Percentiles rank a stretch among this genome's conserved stretches.
phyloP scores from a whole-genome alignment of 1,140 invertebrate species.

The Scaptomyza hsui region DNA sequence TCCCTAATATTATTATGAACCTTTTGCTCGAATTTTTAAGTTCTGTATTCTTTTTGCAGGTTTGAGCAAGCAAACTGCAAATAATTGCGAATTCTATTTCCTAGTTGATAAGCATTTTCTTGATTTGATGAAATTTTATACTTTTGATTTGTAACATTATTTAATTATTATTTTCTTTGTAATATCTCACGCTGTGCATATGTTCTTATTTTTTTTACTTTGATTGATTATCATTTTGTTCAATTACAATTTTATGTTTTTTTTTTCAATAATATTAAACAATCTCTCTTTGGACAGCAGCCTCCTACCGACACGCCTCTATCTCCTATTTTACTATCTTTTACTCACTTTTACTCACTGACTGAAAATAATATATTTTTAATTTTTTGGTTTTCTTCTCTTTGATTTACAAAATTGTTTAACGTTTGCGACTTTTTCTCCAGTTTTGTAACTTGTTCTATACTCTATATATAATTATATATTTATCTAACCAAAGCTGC shows the following conservation, averaged over 20 bases:
- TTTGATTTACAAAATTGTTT: conserved; percentile 22
- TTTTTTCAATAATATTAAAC: conserved; percentile 14
- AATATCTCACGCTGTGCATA: conserved; percentile 37
- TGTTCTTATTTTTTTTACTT: conserved; percentile 42
- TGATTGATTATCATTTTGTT: conserved; percentile 49
- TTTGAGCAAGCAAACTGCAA: conserved; percentile 55
- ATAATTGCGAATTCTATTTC: conserved; percentile 6
- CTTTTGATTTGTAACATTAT: conserved; percentile 50
- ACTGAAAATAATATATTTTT: conserved; percentile 12
- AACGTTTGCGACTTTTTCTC: conserved; percentile 34
- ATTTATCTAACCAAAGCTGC: conserved; percentile 51
- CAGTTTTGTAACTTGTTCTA: conserved; percentile 37
- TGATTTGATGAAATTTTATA: conserved; percentile 40
- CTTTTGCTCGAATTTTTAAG: conserved; percentile 64
- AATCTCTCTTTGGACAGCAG: conserved; percentile 15
- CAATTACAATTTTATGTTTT: conserved; percentile 21
- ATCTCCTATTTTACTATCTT: conserved; percentile 10
- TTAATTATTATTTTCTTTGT: conserved; percentile 45
- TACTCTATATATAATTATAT: conserved; percentile 22
- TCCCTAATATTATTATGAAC: no score
- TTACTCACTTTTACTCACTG: no score
- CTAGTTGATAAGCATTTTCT: conserved; percentile 34
- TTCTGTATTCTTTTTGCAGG: conserved; percentile 71
- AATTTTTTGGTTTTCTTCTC: conserved; percentile 11
- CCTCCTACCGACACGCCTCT: conserved; percentile 2